phyloP scores from a whole-genome alignment of 1,140 invertebrate genomes.

The Akabosia matsudoensis region DNA sequence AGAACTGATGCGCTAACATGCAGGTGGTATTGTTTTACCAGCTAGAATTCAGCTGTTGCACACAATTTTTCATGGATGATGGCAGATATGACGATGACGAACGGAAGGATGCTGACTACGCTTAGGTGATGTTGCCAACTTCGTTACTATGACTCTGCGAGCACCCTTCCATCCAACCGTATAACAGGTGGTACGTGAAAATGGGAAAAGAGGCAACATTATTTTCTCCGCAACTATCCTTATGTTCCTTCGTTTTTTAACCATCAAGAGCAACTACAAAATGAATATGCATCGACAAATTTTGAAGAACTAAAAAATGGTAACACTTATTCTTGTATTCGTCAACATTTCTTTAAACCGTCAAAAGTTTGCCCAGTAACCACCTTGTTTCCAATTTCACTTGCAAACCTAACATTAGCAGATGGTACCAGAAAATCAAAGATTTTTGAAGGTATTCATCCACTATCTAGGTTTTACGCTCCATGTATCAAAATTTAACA shows the following conservation, averaged over 20 bases:
- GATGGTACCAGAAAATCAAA: background rate
- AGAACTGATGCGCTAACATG: too few relatives aligned
- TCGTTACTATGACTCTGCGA: background rate
- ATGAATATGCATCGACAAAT: background rate
- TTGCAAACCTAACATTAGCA: background rate
- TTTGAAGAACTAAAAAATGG: too few relatives aligned
- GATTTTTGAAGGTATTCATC: background rate
- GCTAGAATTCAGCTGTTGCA: too few relatives aligned
- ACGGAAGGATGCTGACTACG: background rate
- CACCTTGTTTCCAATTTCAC: background rate
- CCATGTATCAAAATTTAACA: background rate
- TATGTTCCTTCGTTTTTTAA: too few relatives aligned
- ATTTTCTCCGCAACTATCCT: background rate
- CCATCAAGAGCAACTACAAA: too few relatives aligned
- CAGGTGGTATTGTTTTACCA: too few relatives aligned
- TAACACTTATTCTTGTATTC: background rate
- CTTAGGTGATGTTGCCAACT: background rate
- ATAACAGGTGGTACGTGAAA: background rate
- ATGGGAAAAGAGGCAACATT: background rate
- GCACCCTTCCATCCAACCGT: background rate
- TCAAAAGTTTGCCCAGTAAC: background rate
- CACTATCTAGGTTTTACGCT: background rate
- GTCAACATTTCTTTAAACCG: background rate
- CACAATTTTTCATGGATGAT: background rate
- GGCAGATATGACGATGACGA: background rate